Evolutionary conservation across 2,888 invertebrate genomes (phyloP).

Genomic region (Drosophila sordidula): DNA sequence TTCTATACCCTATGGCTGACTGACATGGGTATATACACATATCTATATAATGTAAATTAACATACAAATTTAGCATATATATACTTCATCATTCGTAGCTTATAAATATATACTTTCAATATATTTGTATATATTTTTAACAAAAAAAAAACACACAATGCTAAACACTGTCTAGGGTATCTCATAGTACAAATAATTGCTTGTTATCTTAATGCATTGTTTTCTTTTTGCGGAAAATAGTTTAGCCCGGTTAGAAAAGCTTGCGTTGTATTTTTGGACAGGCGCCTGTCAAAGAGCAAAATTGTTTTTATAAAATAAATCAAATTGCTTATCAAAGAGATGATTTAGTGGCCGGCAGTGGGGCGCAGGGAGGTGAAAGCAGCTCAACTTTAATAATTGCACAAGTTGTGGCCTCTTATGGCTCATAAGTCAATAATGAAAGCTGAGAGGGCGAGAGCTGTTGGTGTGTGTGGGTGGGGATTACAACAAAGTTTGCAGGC

Average conservation of each 20-base stretch:
- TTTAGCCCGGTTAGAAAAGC: conserved; percentile 55
- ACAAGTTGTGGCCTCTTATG: conserved; percentile 76
- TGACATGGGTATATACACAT: neutral
- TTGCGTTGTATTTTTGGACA: conserved; percentile 51
- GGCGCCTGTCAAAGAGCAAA: conserved; percentile 67
- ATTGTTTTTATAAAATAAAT: conserved; percentile 77
- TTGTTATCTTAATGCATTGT: conserved; percentile 23
- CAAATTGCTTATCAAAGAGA: conserved; percentile 80
- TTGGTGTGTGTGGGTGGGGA: neutral
- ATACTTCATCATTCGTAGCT: neutral
- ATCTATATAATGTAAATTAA: too few species aligned
- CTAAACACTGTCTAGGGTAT: conserved; percentile 21
- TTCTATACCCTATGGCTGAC: conserved; percentile 25
- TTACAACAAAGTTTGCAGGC: conserved; percentile 51
- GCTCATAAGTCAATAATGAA: conserved; percentile 76
- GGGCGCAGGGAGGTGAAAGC: conserved; percentile 9
- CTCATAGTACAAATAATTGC: neutral
- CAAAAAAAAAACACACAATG: too few species aligned
- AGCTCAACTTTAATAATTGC: conserved; percentile 77
- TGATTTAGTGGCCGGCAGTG: conserved; percentile 66
- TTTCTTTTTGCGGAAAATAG: conserved; percentile 63
- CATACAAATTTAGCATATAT: too few species aligned
- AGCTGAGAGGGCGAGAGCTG: conserved; percentile 3
- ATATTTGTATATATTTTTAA: too few species aligned
- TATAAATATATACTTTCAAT: too few species aligned